These are phyloP conservation scores for Clunio marinus DNA, from an alignment of 2,888 invertebrate species.

Conservation along the genomic window DNA sequence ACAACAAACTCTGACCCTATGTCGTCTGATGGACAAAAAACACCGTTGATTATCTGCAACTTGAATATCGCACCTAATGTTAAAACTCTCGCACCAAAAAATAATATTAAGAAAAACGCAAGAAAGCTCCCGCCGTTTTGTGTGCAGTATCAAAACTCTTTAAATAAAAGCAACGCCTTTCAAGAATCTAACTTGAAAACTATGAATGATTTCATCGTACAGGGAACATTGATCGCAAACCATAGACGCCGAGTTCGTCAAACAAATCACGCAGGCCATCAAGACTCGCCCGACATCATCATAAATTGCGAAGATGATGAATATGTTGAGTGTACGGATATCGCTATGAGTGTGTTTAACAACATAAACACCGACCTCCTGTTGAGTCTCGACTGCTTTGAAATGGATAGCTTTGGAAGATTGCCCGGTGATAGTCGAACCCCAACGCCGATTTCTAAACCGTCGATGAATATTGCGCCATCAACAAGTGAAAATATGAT, in stretches of 20 bases:
- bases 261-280: background rate
- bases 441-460: conserved; percentile 13
- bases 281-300: conserved; percentile 26
- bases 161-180: background rate
- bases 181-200: conserved; percentile 27
- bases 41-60: conserved; percentile 31
- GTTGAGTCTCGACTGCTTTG: conserved; percentile 31
- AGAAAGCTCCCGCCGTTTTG: conserved; percentile 37
- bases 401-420: conserved; percentile 38
- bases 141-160: conserved; percentile 29
- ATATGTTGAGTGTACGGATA: conserved; percentile 18
- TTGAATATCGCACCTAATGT: conserved; percentile 27
- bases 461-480: background rate
- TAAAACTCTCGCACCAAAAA: conserved; percentile 32
- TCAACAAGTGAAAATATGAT: background rate
- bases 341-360: conserved; percentile 24
- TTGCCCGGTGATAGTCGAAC: conserved; percentile 29
- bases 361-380: conserved; percentile 38
- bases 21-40: conserved; percentile 19
- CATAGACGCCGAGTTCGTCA: background rate
- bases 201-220: conserved; percentile 32
- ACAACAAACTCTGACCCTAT: conserved; percentile 29
- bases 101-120: background rate
- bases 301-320: conserved; percentile 34
- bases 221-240: conserved; percentile 30